Evolutionary conservation across 2,888 invertebrate genomes (phyloP), one percentile per base, ranked within the genome.

Genomic region (Pristionchus arcanus): DNA sequence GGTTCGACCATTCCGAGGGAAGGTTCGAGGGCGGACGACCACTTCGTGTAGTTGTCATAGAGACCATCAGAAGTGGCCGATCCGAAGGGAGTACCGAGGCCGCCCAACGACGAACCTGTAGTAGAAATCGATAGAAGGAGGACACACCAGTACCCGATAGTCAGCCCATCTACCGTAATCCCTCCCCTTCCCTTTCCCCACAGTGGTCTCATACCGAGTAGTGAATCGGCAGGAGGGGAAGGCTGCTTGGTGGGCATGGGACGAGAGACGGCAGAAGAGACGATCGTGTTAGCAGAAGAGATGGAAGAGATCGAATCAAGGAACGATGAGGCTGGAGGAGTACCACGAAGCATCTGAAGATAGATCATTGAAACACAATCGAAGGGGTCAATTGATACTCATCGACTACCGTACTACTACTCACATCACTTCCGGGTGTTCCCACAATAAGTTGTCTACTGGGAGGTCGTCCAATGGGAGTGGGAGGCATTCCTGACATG

Each of bases 21-120:
- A 42, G 92, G 92, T 89, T 95, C 91, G 94, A 95, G 92, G 95
- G 96, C 94, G 94, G 95, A 92, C 89, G 98, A 98, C 98, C 98
- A 98, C 96, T 98, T 98, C 95, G 98, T 98, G 95, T 98, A 98
- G 87, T 92, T 90, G 71, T 90, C 83, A 91, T 92, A 91, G 37
- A 90, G 77, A 28, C 90, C 90, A 28, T 91, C 87, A 31, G 90
- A 84, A 63, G 42, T 77, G 21, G 84, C 88, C 34, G 89, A 86
- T 21, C 87, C 90, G 90, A 93, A 93, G 55, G 93, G 92, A 92
- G 91, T n/a, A 91, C 91, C 92, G 87, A 93, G 93, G 71, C 92
- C 92, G 90, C 77, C 77, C 77, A 77, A 42, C 3, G 77, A 77
- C 25, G 77, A 77, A 68, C 66, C 85, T 90, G 89, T 28, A 42